Conservation (phyloP, 1,140 invertebrate species). For the Pinna nobilis region DNA sequence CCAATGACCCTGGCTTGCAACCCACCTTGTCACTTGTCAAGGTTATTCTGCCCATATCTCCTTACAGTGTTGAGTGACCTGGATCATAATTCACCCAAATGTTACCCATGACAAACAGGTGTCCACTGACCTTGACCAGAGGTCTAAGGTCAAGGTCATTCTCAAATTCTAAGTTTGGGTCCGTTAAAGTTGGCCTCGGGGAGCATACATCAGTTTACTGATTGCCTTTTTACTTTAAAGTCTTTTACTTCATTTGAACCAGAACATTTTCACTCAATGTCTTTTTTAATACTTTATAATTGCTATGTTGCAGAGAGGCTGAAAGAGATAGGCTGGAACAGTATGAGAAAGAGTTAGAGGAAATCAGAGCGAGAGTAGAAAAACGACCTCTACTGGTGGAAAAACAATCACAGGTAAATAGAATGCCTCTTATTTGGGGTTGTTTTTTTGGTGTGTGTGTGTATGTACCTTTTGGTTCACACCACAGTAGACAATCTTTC, state of each 20-base stretch:
- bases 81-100: too few relatives aligned
- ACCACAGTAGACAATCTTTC: too few relatives aligned
- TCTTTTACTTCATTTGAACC: constrained; percentile 5
- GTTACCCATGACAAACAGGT: too few relatives aligned
- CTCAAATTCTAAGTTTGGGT: too few relatives aligned
- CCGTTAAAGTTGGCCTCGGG: neutral
- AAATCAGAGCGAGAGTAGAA: constrained; percentile 60
- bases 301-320: constrained; percentile 50
- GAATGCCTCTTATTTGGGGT: neutral
- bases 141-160: too few relatives aligned
- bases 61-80: too few relatives aligned
- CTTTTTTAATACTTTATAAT: neutral
- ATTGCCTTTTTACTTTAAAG: neutral
- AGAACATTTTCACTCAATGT: neutral
- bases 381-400: constrained; percentile 65
- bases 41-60: too few relatives aligned
- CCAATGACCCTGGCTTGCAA: too few relatives aligned
- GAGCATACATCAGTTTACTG: too few relatives aligned
- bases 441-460: neutral
- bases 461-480: too few relatives aligned
- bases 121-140: too few relatives aligned
- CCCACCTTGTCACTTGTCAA: too few relatives aligned
- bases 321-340: constrained; percentile 59
- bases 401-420: constrained; percentile 55
- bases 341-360: constrained; percentile 60